A percentile compares a stretch with the other conserved stretches of the same genome.
Evolutionary conservation across 2,113 vertebrate species (phyloP).

Genomic region (Sinocyclocheilus maitianheensis): DNA sequence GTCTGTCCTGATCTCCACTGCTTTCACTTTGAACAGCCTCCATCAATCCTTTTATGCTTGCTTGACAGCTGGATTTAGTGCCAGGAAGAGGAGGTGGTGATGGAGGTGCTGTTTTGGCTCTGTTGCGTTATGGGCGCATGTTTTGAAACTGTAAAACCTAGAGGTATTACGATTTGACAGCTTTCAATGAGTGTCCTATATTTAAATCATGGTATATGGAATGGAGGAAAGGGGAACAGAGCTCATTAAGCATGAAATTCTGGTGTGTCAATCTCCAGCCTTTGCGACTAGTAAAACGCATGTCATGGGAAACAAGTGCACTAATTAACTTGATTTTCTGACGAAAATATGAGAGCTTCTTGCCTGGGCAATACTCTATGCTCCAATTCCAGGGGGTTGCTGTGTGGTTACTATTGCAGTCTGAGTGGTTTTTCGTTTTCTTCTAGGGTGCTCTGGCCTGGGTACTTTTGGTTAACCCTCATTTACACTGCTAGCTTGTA

Average conservation of each 20-base stretch:
- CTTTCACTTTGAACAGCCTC: constrained; percentile 27
- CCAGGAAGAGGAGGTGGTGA: not conserved
- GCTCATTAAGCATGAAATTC: constrained; percentile 11
- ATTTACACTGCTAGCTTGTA: not conserved
- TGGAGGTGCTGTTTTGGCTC: not conserved
- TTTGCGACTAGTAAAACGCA: not conserved
- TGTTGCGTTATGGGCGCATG: not conserved
- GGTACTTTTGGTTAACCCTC: not conserved
- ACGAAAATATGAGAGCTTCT: not conserved
- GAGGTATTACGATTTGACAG: not conserved
- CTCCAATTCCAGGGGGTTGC: not conserved
- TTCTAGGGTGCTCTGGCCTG: not conserved
- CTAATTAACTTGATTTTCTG: not conserved
- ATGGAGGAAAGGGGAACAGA: constrained; percentile 5
- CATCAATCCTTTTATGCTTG: constrained; percentile 27
- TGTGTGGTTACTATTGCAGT: no score
- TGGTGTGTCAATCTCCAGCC: not conserved
- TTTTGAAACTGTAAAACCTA: not conserved
- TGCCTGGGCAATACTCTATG: not conserved
- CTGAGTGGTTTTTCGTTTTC: no score
- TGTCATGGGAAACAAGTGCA: constrained; percentile 17
- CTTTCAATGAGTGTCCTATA: constrained; percentile 17
- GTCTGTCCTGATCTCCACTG: constrained; percentile 28
- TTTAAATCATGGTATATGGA: not conserved
- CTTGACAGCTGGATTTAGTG: constrained; percentile 26